These are phyloP conservation scores for Stenichneumon culpator DNA, from an alignment of 2,888 invertebrate species.

Conservation along the genomic window DNA sequence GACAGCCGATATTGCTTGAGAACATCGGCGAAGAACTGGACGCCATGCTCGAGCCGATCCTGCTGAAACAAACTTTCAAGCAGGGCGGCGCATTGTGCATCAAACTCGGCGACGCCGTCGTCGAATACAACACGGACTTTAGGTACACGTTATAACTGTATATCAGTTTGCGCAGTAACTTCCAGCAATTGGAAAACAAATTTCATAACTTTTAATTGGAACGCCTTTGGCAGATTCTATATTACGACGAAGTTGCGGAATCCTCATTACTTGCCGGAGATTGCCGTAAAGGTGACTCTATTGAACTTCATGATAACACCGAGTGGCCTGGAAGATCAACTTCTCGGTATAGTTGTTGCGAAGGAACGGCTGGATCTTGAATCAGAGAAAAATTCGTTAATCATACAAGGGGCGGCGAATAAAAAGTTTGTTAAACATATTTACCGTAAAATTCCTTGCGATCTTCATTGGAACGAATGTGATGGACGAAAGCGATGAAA, in stretches of 20 bases:
- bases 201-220: background rate
- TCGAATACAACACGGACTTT: constrained; percentile 95
- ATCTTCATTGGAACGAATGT: background rate
- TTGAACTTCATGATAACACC: constrained; percentile 97
- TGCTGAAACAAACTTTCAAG: constrained; percentile 96
- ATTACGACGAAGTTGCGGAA: constrained; percentile 97
- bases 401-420: constrained; percentile 95
- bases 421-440: constrained; percentile 85
- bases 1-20: constrained; percentile 95
- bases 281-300: constrained; percentile 95
- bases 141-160: constrained; percentile 86
- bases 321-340: constrained; percentile 95
- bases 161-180: background rate
- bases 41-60: constrained; percentile 94
- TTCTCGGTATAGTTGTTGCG: constrained; percentile 96
- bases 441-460: no score
- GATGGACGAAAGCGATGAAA: background rate
- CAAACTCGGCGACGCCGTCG: constrained; percentile 95
- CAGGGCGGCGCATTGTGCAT: constrained; percentile 95
- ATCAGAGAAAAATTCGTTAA: constrained; percentile 94
- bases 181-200: background rate
- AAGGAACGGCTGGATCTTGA: constrained; percentile 96
- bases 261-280: constrained; percentile 97
- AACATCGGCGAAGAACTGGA: constrained; percentile 97
- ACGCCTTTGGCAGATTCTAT: constrained; percentile 89